A percentile compares a stretch with the other conserved stretches of the same genome.
These are phyloP conservation scores for Clistopyga incitator DNA, from an alignment of 2,888 invertebrate genomes.

Conservation along the genomic window DNA sequence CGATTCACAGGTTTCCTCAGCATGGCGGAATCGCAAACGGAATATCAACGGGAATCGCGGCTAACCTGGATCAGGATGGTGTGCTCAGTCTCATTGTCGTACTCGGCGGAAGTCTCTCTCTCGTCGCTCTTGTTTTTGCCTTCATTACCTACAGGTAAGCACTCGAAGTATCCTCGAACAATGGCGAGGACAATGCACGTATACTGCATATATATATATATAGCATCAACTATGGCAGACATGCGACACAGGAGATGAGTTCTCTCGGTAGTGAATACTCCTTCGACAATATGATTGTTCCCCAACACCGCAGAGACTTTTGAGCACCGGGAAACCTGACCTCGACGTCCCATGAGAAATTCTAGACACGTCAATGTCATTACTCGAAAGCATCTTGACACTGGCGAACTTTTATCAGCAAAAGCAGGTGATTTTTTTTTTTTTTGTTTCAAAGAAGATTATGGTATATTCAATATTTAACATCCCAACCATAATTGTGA, in stretches of 20 bases:
- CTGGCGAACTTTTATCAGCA: neutral
- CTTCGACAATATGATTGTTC: conserved; percentile 37
- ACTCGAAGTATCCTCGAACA: conserved; percentile 40
- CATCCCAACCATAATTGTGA: neutral
- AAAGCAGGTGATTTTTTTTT: neutral
- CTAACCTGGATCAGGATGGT: conserved; percentile 85
- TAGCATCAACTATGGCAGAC: conserved; percentile 7
- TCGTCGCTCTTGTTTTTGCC: conserved; percentile 89
- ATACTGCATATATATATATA: neutral
- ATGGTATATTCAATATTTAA: neutral
- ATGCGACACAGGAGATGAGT: neutral
- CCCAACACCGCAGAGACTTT: neutral
- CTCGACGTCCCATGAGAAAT: neutral
- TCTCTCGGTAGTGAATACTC: conserved; percentile 7
- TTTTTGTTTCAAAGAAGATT: too few species aligned
- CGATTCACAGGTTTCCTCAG: conserved; percentile 80
- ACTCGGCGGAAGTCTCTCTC: conserved; percentile 88
- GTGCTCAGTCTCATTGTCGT: conserved; percentile 88
- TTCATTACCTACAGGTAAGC: conserved; percentile 90
- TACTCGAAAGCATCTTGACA: neutral
- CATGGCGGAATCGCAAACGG: conserved; percentile 76
- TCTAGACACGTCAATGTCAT: neutral
- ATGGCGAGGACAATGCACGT: conserved; percentile 4
- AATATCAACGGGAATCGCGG: conserved; percentile 80
- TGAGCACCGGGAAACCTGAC: neutral